phyloP scores from a whole-genome alignment of 2,888 invertebrate genomes.

The Gastracanthus pulcherrimus region DNA sequence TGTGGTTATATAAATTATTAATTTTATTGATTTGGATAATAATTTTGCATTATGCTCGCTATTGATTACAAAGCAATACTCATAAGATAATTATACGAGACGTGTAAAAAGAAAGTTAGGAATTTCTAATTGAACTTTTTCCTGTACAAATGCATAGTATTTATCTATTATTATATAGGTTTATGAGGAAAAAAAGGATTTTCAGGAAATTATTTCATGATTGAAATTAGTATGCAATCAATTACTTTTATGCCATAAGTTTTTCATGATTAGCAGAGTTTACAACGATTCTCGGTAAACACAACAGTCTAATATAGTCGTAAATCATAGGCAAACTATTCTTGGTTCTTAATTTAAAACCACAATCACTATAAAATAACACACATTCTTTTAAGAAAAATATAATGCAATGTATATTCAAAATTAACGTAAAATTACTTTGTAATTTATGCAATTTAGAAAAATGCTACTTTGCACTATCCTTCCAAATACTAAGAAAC shows the following conservation, averaged over 20 bases:
- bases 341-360: not conserved
- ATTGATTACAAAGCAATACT: not conserved
- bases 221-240: not conserved
- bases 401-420: not conserved
- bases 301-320: not conserved
- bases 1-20: not conserved
- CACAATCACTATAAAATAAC: not conserved
- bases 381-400: not conserved
- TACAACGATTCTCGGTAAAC: not conserved
- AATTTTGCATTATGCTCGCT: not conserved
- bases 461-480: no score
- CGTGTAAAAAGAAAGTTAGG: constrained; percentile 12
- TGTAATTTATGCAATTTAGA: not conserved
- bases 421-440: no score
- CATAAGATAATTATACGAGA: not conserved
- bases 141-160: not conserved
- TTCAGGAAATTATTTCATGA: constrained; percentile 23
- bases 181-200: not conserved
- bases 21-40: not conserved
- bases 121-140: not conserved
- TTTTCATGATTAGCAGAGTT: not conserved
- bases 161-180: constrained; percentile 12
- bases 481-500: no score
- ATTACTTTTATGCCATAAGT: not conserved
- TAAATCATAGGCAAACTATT: not conserved